Evolutionary conservation across 2,113 vertebrate species (phyloP).

Genomic region (Phalacrocorax carbo): DNA sequence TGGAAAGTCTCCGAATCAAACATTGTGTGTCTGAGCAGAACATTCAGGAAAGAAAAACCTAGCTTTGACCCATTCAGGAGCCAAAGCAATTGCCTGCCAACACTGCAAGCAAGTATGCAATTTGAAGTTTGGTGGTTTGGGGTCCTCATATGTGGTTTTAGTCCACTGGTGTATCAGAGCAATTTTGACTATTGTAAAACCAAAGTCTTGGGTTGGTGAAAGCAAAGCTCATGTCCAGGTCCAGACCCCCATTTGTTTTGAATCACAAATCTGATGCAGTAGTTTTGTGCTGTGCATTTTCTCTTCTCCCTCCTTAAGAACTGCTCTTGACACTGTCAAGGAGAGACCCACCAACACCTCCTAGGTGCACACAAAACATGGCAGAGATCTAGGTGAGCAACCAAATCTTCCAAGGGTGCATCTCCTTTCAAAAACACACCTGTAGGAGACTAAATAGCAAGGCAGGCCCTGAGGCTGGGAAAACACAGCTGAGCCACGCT

Average conservation of each 20-base stretch:
- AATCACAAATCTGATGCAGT: background rate
- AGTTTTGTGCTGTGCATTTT: background rate
- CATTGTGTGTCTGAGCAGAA: background rate
- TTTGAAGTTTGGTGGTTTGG: background rate
- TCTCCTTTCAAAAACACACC: background rate
- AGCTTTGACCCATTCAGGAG: background rate
- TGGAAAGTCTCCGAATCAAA: background rate
- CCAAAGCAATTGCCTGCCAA: background rate
- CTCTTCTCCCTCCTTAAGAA: background rate
- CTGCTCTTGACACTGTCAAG: background rate
- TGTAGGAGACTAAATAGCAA: background rate
- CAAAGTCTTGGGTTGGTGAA: background rate
- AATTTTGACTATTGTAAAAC: background rate
- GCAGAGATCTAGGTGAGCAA: background rate
- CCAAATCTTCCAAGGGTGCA: background rate
- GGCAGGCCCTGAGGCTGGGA: background rate
- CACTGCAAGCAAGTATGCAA: background rate
- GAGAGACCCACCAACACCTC: background rate
- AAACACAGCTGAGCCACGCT: background rate
- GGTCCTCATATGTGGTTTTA: background rate
- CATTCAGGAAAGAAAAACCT: background rate
- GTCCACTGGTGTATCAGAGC: background rate
- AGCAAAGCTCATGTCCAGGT: background rate
- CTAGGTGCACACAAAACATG: background rate
- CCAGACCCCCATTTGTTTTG: background rate